Conservation (phyloP, 2,888 invertebrate species). For the Eupithecia centaureata region DNA sequence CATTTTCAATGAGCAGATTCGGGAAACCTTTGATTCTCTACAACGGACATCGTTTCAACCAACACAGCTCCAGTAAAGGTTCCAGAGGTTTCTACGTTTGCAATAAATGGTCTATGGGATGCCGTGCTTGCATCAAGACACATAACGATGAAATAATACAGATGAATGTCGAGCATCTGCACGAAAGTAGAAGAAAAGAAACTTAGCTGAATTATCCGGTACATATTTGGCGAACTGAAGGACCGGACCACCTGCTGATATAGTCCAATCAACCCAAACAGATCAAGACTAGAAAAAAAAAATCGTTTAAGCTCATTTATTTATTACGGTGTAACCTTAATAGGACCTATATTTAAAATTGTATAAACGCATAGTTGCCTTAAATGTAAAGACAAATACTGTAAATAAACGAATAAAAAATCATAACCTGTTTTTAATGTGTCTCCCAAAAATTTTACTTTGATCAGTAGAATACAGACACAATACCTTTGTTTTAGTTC, state of each 20-base stretch:
- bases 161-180: conserved; percentile 24
- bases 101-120: conserved; percentile 44
- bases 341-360: not conserved
- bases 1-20: conserved; percentile 46
- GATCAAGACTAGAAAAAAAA: not conserved
- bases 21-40: conserved; percentile 56
- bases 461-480: not conserved
- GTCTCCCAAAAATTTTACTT: not conserved
- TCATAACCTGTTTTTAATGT: not conserved
- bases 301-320: not conserved
- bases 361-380: not conserved
- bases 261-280: not conserved
- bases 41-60: conserved; percentile 28
- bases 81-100: conserved; percentile 36
- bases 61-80: conserved; percentile 32
- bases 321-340: not conserved
- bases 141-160: conserved; percentile 42
- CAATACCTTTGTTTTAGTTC: not conserved
- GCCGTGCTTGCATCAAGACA: conserved; percentile 53
- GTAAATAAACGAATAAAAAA: not conserved
- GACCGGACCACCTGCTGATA: not conserved
- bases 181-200: conserved; percentile 1
- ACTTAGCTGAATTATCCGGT: not conserved
- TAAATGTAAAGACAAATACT: not conserved
- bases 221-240: not conserved